Evolutionary conservation across 2,797 vertebrate species (phyloP), one percentile per base, ranked within the genome.

Genomic region (Phyllotis vaccarum): DNA sequence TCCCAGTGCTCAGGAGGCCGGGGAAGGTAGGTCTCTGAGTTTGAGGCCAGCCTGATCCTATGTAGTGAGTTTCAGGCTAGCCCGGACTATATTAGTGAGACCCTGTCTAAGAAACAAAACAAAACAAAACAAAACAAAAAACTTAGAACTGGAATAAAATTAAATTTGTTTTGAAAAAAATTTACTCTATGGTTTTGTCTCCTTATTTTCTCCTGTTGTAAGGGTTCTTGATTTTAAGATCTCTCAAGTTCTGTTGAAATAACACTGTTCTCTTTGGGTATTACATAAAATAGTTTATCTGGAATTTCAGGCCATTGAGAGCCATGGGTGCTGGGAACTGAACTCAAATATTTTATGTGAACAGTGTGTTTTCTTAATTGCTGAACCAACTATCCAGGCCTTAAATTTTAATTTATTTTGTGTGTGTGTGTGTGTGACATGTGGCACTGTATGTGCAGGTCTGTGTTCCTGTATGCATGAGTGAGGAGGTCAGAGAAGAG

Each of bases 131-230:
- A 34, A 49, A 85, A 83, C 64, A 31, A 49, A 22, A 58, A 58
- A 34, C 78, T 86, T 79, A 96, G 93, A 92, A 75, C 52, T 94
- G 58, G 90, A 86, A 86, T 34, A 90, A 72, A 97, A 98, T 98
- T 97, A 98, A 98, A 97, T 40, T 92, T 95, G 76, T 97, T 97
- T 97, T 81, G 75, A 91, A 96, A 68, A 93, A 87, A 94, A 83
- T 86, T 40, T n/a, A 68, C 22, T 0, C 10, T 90, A n/a, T 95
- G 52, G 60, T 96, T 90, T 95, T 74, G 68, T 31, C 60, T 96
- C 46, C 91, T 98, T 54, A 52, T 97, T 94, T 12, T 96, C 49
- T 96, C 6, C 14, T 90, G n/a, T 34, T 75, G 83, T 89, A 66
- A 34, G 21, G 29, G 70, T 80, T 93, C 79, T 66, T 97, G 60